These are phyloP conservation scores for Notechis scutatus DNA, from an alignment of 2,113 vertebrate genomes.

Conservation along the genomic window DNA sequence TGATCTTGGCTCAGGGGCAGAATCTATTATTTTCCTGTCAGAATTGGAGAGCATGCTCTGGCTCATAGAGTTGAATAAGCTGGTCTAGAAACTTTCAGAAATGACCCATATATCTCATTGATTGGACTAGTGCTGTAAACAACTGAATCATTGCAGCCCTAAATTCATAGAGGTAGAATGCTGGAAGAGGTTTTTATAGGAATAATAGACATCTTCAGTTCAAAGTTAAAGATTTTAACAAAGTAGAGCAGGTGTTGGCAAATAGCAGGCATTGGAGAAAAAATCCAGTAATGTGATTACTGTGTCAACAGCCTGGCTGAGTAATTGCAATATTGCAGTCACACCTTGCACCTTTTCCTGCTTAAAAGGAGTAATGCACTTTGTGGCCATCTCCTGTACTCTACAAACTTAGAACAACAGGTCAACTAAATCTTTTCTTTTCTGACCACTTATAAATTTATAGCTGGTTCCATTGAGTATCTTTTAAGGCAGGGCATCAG, in stretches of 20 bases:
- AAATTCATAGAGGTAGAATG: too few species aligned
- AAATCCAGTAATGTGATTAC: neutral
- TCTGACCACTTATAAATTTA: neutral
- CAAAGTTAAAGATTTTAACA: neutral
- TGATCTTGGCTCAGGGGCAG: neutral
- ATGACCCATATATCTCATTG: too few species aligned
- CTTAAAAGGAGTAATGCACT: neutral
- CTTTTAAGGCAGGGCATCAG: neutral
- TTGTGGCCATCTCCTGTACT: neutral
- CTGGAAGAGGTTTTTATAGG: too few species aligned
- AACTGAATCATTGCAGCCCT: too few species aligned
- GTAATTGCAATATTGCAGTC: neutral
- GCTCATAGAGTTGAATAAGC: too few species aligned
- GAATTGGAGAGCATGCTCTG: too few species aligned
- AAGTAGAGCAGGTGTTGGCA: neutral
- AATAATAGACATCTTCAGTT: too few species aligned
- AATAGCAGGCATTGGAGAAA: neutral
- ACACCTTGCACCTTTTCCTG: neutral
- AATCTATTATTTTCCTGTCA: too few species aligned
- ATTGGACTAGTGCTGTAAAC: too few species aligned
- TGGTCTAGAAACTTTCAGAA: too few species aligned
- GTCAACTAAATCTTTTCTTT: neutral
- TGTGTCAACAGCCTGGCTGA: neutral
- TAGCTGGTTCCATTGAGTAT: neutral
- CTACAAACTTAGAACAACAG: neutral